These are phyloP conservation scores for Trissolcus japonicus DNA, from an alignment of 2,888 invertebrate genomes.

Conservation along the genomic window DNA sequence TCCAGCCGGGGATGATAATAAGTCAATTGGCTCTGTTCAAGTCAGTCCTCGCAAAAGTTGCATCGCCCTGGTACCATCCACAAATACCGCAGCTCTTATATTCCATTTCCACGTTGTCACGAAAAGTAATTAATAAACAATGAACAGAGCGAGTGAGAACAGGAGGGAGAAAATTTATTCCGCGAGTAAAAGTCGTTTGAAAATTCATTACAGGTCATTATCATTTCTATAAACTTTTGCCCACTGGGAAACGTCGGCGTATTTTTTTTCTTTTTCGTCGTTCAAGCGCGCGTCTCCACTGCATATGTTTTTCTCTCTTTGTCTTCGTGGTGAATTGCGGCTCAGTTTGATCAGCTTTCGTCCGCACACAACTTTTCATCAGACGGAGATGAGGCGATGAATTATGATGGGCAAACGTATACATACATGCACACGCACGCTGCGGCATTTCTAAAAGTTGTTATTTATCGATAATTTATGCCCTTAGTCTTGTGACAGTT, in stretches of 20 bases:
- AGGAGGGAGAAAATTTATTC: too few relatives aligned
- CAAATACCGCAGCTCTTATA: conserved; percentile 6
- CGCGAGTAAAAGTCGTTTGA: too few relatives aligned
- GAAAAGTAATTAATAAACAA: too few relatives aligned
- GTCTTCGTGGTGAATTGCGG: not conserved
- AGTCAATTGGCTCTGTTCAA: conserved; percentile 8
- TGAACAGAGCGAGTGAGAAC: too few relatives aligned
- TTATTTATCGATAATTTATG: conserved; percentile 56
- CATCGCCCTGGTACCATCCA: not conserved
- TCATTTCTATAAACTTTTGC: conserved; percentile 9
- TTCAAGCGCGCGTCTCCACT: too few relatives aligned
- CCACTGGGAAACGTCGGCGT: too few relatives aligned
- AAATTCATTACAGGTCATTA: too few relatives aligned
- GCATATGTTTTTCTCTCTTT: too few relatives aligned
- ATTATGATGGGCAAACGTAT: conserved; percentile 36
- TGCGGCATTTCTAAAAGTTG: conserved; percentile 41
- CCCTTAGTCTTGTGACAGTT: conserved; percentile 51
- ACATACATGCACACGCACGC: conserved; percentile 11
- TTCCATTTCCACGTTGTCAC: conserved; percentile 6
- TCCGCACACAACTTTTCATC: not conserved
- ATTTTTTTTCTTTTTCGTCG: too few relatives aligned
- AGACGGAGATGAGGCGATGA: conserved; percentile 20
- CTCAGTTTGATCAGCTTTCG: not conserved
- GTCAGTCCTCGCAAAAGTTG: not conserved
- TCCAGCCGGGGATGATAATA: not conserved